phyloP scores from a whole-genome alignment of 2,797 vertebrate species.

The Eleutherodactylus coqui region DNA sequence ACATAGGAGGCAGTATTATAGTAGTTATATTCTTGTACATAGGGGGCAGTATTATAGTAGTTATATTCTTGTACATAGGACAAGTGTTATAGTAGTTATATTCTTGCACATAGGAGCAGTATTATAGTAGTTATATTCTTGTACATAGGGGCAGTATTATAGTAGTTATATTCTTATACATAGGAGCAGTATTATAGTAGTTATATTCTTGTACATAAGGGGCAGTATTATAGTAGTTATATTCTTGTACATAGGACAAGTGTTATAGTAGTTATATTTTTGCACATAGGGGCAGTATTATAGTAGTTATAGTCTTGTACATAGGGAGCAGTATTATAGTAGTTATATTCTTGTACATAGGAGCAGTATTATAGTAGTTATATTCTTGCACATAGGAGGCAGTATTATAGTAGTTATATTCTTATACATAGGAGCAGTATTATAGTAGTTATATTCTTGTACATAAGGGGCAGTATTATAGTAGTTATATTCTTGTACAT shows the following conservation, averaged over 20 bases:
- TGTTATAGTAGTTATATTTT: too few species aligned
- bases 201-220: constrained; percentile 10
- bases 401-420: constrained; percentile 23
- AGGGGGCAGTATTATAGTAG: not conserved
- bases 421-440: constrained; percentile 6
- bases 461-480: constrained; percentile 1
- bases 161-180: constrained; percentile 1
- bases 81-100: not conserved
- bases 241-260: not conserved
- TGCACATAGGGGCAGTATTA: too few species aligned
- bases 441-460: constrained; percentile 20
- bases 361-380: too few species aligned
- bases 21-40: not conserved
- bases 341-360: too few species aligned
- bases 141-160: constrained; percentile 1
- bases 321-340: too few species aligned
- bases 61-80: not conserved
- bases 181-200: not conserved
- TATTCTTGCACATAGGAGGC: too few species aligned
- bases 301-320: too few species aligned
- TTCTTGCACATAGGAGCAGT: not conserved
- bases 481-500: constrained; percentile 16
- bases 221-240: constrained; percentile 21
- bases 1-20: not conserved
- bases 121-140: constrained; percentile 7